Evolutionary conservation across 1,140 invertebrate genomes (phyloP), one percentile per base, ranked within the genome.

Genomic region (Helicoverpa armigera): DNA sequence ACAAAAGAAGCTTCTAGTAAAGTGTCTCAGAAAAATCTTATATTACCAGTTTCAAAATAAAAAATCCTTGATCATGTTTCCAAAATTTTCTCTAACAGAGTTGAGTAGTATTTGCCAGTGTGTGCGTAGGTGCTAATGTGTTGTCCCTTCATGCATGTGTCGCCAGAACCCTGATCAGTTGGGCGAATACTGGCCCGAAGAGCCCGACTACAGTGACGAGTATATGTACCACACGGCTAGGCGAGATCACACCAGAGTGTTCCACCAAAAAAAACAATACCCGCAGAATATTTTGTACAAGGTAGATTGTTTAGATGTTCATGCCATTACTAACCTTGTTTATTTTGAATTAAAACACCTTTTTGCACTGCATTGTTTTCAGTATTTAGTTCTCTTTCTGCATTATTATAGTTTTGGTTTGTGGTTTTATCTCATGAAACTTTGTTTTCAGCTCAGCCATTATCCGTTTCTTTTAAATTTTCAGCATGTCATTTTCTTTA

Each of bases 141-240:
- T 89, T 83, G 81, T 82, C 65, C 82, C 69, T 70, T 80, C 85
- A 80, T 79, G 89, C 91, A 90, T 92, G 87, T 89, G 79, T 85
- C 77, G 90, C 85, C 90, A 94, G 93, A 92, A 87, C 87, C 85
- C 82, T 69, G 92, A 93, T 53, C 87, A 88, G 35, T 58, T 56
- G 84, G 89, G 90, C 81, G 91, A 94, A 78, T 91, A 89, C 85
- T 94, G 92, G 92, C 90, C 86, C 51, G 92, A 94, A 84, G 93
- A 94, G 65, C 86, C 86, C 35, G 93, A 94, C 91, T 93, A 94
- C 91, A 94, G 86, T 87, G 93, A 94, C 74, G 93, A 94, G 78
- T 94, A 94, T 83, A 92, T 93, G 92, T 94, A 94, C 91, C 92
- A 94, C 91, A 94, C 93, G 10, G 93, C 90, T 90, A 91, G 92